Evolutionary conservation across 30 jellyfish, hydroid and myxozoan genomes (phyloP), one percentile per base, ranked within the genome.

Genomic region (Rhopilema esculentum): DNA sequence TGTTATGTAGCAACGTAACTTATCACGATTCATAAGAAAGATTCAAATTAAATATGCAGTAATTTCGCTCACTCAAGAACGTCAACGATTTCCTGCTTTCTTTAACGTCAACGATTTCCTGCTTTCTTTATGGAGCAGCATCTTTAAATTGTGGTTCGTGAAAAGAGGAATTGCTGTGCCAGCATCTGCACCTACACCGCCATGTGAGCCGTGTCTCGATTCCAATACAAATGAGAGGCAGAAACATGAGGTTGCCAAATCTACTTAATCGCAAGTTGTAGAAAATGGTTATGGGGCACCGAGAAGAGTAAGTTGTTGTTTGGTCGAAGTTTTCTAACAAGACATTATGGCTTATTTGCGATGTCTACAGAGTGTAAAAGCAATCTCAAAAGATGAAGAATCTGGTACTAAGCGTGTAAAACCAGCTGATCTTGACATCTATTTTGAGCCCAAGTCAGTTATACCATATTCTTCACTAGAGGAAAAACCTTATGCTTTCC

Each of bases 361-460:
- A 31, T 22, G 68, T 40, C 7, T 81, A 40, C 75, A 71, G 22
- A 22, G 73, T 18, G 27, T 81, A 19, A 81, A 67, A 23, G 91
- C 91, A 8, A 33, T 72, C 21, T 29, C 77, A 7, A 49, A 31
- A 23, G 83, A 68, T 31, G 91, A 64, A 28, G 52, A 79, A 21
- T 4, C 31, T 7, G 33, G 67, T 20, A 15, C 26, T 33, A 33
- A 67, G 19, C 84, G 18, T 18, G 75, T 81, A 20, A 81, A 49
- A 27, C 91, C 91, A 21, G 31, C 1, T 20, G 91, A 81, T 23
- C 77, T 81, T 16, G 91, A 84, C 29, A 75, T 84, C 68, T 84
- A 84, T 57, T 50, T 18, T n/a, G 87, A 84, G 49, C 92, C 92
- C 0, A 8, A 1, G 23, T 77, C 1, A 23, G 49, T 12, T 4